phyloP scores from a whole-genome alignment of 1,140 invertebrate genomes.

The Capitella teleta region DNA sequence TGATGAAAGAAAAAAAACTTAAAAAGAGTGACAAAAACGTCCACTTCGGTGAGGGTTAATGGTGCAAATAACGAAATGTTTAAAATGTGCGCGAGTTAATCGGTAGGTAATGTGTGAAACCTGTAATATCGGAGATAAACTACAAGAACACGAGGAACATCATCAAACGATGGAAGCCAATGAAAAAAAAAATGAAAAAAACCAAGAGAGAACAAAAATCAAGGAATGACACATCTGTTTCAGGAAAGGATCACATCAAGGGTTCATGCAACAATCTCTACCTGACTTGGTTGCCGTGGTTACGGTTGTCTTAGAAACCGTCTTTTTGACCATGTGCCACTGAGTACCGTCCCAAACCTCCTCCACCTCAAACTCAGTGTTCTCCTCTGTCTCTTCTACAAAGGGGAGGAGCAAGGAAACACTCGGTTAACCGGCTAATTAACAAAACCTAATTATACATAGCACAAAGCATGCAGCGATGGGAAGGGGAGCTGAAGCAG shows the following conservation, averaged over 20 bases:
- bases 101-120: too few species aligned
- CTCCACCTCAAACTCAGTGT: slow-evolving; percentile 13
- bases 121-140: too few species aligned
- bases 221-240: not conserved
- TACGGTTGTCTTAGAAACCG: not conserved
- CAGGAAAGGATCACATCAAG: not conserved
- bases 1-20: too few species aligned
- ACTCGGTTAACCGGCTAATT: too few species aligned
- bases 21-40: too few species aligned
- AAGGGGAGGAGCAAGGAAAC: not conserved
- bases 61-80: too few species aligned
- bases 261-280: not conserved
- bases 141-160: not conserved
- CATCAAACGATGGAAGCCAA: not conserved
- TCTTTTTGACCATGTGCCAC: slow-evolving; percentile 6
- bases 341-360: slow-evolving; percentile 6
- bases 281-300: not conserved
- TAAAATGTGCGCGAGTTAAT: too few species aligned
- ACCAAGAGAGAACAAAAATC: not conserved
- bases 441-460: too few species aligned
- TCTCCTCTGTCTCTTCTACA: not conserved
- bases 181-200: not conserved
- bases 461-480: too few species aligned
- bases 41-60: too few species aligned
- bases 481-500: too few species aligned